phyloP scores from a whole-genome alignment of 2,888 invertebrate genomes.

The Crocallis elinguaria region DNA sequence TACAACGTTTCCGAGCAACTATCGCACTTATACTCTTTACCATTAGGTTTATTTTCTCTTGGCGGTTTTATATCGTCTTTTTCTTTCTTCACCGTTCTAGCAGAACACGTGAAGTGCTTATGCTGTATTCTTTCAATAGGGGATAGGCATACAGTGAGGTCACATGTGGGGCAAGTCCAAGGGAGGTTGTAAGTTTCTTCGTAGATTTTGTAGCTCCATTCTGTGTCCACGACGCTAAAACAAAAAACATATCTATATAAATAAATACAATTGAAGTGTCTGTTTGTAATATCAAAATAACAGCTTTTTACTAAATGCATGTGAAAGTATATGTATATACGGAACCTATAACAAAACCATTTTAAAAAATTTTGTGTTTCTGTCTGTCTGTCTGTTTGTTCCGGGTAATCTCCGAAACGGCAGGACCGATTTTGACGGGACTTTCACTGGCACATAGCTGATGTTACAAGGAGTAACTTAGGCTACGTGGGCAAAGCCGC shows the following conservation, averaged over 20 bases:
- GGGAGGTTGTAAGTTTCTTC: conserved; percentile 85
- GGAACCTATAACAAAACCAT: no score
- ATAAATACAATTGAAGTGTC: no score
- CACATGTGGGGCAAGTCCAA: conserved; percentile 91
- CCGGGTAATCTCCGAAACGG: no score
- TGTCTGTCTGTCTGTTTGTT: no score
- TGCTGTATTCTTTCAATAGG: conserved; percentile 91
- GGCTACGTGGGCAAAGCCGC: no score
- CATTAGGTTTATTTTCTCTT: conserved; percentile 79
- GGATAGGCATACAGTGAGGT: conserved; percentile 84
- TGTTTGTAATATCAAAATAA: no score
- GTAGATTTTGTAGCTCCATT: conserved; percentile 87
- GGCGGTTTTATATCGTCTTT: conserved; percentile 51
- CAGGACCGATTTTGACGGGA: no score
- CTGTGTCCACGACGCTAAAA: conserved; percentile 86
- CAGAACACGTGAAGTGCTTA: conserved; percentile 78
- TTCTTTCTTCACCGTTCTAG: conserved; percentile 55
- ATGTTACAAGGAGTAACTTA: no score
- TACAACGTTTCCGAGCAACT: conserved; percentile 88
- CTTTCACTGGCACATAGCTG: no score
- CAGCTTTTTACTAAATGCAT: no score
- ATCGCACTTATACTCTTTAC: conserved; percentile 88
- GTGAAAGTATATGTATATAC: no score
- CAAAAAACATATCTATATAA: conserved; percentile 1
- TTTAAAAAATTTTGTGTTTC: no score